These are phyloP conservation scores for Adrianichthys oophorus DNA, from an alignment of 2,797 vertebrate genomes.

Conservation along the genomic window DNA sequence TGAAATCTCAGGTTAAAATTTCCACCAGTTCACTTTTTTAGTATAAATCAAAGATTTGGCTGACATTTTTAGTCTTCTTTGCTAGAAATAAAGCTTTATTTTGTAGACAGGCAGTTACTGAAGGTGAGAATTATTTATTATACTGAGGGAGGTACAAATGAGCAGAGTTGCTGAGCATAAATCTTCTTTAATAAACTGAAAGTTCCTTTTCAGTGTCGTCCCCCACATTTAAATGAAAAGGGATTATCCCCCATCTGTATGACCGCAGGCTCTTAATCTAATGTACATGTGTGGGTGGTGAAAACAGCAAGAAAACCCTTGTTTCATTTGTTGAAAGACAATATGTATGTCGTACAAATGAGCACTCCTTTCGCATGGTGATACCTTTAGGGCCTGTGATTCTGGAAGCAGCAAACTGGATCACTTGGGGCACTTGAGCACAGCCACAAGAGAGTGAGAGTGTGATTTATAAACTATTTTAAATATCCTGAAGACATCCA, in stretches of 20 bases:
- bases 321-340: conserved; percentile 2
- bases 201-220: background rate
- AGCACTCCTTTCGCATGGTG: background rate
- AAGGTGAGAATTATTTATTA: background rate
- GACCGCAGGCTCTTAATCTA: background rate
- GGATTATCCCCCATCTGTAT: background rate
- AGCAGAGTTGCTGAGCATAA: too few species aligned
- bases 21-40: background rate
- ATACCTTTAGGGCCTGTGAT: background rate
- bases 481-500: background rate
- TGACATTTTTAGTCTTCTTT: background rate
- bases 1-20: too few species aligned
- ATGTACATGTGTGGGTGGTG: background rate
- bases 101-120: background rate
- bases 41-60: conserved; percentile 9
- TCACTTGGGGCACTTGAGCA: background rate
- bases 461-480: background rate
- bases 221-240: background rate
- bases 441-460: background rate
- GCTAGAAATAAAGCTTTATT: background rate
- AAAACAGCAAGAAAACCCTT: background rate
- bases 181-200: background rate
- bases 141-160: too few species aligned
- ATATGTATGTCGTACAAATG: background rate
- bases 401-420: background rate